Percentiles rank a stretch among this genome's conserved stretches.
phyloP scores from a whole-genome alignment of 2,888 invertebrate genomes.

The Cetonia aurata region DNA sequence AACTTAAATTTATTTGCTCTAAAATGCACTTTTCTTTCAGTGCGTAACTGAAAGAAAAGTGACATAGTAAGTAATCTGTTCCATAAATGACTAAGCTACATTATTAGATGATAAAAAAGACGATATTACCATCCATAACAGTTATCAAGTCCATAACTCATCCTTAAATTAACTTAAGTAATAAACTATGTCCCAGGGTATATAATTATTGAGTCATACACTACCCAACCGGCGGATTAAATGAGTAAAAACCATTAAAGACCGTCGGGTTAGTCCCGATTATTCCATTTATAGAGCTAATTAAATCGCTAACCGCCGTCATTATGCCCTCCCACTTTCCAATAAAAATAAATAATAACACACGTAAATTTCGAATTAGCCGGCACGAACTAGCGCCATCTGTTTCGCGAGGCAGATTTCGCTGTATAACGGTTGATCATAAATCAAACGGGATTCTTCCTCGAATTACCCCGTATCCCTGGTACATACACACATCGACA shows the following conservation, averaged over 20 bases:
- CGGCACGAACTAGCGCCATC: slow-evolving; percentile 39
- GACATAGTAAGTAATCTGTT: no score
- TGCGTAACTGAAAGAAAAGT: no score
- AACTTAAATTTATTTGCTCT: no score
- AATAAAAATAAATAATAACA: slow-evolving; percentile 41
- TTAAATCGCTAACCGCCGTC: slow-evolving; percentile 39
- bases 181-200: slow-evolving; percentile 12
- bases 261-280: slow-evolving; percentile 32
- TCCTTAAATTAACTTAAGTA: slow-evolving; percentile 34
- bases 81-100: no score
- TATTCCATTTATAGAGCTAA: slow-evolving; percentile 37
- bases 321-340: slow-evolving; percentile 36
- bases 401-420: slow-evolving; percentile 37
- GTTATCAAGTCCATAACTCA: no score
- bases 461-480: slow-evolving; percentile 26
- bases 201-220: slow-evolving; percentile 40
- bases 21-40: no score
- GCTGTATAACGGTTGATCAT: slow-evolving; percentile 31
- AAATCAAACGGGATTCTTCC: slow-evolving; percentile 40
- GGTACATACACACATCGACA: slow-evolving; percentile 11
- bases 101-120: no score
- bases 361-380: slow-evolving; percentile 41
- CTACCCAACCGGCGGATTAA: slow-evolving; percentile 26
- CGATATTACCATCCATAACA: no score
- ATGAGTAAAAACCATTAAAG: slow-evolving; percentile 36